Evolutionary conservation across 2,888 invertebrate genomes (phyloP).

Genomic region (Chirona hameri): DNA sequence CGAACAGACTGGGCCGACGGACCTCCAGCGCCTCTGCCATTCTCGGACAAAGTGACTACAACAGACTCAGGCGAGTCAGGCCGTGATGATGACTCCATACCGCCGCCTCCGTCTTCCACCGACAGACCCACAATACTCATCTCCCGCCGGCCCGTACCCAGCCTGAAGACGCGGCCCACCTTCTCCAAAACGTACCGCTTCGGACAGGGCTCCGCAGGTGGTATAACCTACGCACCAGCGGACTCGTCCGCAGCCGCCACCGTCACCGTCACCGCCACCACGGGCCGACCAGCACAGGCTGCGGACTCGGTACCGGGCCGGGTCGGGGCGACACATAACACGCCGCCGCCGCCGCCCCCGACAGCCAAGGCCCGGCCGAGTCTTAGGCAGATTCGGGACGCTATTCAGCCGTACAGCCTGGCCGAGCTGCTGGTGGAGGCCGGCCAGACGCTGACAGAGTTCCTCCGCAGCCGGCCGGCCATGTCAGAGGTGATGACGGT

Average conservation of each 20-base stretch:
- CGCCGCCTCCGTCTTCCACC: not conserved
- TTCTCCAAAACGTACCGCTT: not conserved
- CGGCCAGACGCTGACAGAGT: not conserved
- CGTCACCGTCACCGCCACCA: not conserved
- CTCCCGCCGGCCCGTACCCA: not conserved
- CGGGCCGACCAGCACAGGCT: not conserved
- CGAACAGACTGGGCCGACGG: not conserved
- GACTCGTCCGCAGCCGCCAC: not conserved
- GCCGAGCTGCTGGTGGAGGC: conserved; percentile 23
- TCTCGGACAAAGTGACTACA: too few relatives aligned
- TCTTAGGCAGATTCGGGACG: not conserved
- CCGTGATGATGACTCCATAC: not conserved
- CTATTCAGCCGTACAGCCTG: conserved; percentile 2
- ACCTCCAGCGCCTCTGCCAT: not conserved
- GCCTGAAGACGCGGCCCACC: not conserved
- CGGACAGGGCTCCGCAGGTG: not conserved
- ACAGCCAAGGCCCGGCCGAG: too few relatives aligned
- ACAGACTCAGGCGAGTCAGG: too few relatives aligned
- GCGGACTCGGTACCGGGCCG: not conserved
- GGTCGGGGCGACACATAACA: too few relatives aligned
- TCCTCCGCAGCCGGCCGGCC: not conserved
- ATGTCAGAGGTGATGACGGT: not conserved
- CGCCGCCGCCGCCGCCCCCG: not conserved
- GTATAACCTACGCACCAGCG: not conserved
- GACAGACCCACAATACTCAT: not conserved